phyloP scores from a whole-genome alignment of 2,113 vertebrate genomes.

The Crotalus viridis region DNA sequence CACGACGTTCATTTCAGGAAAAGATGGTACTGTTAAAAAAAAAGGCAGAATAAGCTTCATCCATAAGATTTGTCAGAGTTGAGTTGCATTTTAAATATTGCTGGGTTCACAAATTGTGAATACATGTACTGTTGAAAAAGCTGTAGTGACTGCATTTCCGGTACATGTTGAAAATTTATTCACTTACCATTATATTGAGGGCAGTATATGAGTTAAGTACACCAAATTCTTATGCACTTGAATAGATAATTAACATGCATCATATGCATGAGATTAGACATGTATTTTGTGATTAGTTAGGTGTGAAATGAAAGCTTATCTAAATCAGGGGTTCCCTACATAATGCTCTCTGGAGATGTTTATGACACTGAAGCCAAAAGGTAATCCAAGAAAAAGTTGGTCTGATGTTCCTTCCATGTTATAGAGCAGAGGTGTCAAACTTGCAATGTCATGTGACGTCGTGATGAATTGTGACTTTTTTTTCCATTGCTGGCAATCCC shows the following conservation, averaged over 20 bases:
- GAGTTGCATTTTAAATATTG: background rate
- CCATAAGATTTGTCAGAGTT: background rate
- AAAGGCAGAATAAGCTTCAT: background rate
- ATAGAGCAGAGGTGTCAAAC: too few relatives aligned
- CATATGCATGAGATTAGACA: background rate
- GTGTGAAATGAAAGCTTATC: background rate
- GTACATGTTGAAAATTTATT: background rate
- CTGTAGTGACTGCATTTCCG: background rate
- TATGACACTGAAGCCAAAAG: background rate
- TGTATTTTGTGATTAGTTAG: background rate
- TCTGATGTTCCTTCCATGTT: background rate
- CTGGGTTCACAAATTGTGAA: background rate
- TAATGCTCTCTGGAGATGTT: background rate
- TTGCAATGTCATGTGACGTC: too few relatives aligned
- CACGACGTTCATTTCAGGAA: background rate
- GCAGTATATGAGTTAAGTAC: background rate
- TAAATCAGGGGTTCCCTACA: background rate
- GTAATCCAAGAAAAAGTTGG: background rate
- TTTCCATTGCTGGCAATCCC: too few relatives aligned
- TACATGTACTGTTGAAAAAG: background rate
- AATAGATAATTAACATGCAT: background rate
- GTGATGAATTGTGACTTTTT: too few relatives aligned
- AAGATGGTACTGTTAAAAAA: background rate
- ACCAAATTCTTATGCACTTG: background rate
- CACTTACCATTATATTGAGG: background rate